phyloP scores from a whole-genome alignment of 2,888 invertebrate genomes.

The Belgica antarctica region DNA sequence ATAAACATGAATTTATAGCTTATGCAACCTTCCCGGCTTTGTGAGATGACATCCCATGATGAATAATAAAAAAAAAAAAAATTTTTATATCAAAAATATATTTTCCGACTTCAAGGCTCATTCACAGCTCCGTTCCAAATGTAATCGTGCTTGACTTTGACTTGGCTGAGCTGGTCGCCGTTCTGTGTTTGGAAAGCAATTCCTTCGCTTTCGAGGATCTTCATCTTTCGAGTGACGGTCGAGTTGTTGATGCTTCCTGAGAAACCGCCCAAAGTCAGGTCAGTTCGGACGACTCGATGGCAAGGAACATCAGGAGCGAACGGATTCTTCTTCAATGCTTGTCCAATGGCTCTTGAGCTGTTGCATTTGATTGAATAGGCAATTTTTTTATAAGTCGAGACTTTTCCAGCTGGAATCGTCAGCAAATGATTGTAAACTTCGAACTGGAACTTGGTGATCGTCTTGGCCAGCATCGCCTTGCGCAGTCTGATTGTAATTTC shows the following conservation, averaged over 20 bases:
- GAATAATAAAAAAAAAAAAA: no score
- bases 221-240: background rate
- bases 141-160: no score
- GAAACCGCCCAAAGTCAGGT: background rate
- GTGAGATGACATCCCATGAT: no score
- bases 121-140: no score
- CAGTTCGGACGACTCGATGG: background rate
- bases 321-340: background rate
- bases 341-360: background rate
- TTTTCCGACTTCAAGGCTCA: no score
- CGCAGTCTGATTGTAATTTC: no score
- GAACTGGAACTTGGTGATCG: background rate
- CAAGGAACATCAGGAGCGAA: constrained; percentile 11
- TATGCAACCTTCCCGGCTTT: no score
- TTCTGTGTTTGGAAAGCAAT: background rate
- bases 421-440: background rate
- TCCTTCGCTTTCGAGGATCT: background rate
- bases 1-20: no score
- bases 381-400: background rate
- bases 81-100: no score
- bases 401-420: background rate
- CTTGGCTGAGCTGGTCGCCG: background rate
- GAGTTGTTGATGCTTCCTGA: background rate
- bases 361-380: background rate
- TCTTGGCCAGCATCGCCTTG: background rate